phyloP scores from a whole-genome alignment of 2,797 vertebrate genomes.

The Scolopax rusticola region DNA sequence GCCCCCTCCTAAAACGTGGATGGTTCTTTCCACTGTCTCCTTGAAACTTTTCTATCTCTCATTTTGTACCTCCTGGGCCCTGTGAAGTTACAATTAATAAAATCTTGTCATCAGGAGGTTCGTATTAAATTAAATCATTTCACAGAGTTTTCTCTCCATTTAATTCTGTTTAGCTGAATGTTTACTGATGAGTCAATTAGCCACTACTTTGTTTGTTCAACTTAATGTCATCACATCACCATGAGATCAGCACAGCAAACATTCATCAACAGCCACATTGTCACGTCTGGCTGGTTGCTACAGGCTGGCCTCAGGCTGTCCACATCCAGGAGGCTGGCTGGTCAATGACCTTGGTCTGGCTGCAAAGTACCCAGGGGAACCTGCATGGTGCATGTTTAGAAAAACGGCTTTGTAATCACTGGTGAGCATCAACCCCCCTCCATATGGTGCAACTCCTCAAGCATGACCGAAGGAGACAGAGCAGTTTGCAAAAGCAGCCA shows the following conservation, averaged over 20 bases:
- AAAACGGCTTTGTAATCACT: rapidly evolving
- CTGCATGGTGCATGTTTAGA: rapidly evolving
- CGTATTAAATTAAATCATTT: conserved; percentile 14
- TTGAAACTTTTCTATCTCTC: neutral
- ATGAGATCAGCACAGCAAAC: conserved; percentile 24
- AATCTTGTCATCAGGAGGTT: neutral
- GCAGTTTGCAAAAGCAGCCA: neutral
- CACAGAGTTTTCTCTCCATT: conserved; percentile 15
- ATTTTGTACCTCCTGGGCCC: neutral
- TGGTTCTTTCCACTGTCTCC: neutral
- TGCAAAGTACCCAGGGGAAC: rapidly evolving
- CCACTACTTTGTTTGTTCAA: conserved; percentile 50
- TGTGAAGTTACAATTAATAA: neutral
- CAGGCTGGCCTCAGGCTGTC: neutral
- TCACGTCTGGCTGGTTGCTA: neutral
- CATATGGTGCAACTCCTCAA: neutral
- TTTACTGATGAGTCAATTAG: conserved; percentile 64
- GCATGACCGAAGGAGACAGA: neutral
- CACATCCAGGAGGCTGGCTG: neutral
- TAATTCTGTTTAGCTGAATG: conserved; percentile 38
- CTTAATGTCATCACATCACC: conserved; percentile 50
- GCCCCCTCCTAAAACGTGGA: neutral
- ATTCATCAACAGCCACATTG: conserved; percentile 18
- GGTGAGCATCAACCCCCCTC: neutral
- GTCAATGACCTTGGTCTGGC: neutral